Evolutionary conservation across 2,797 vertebrate species (phyloP), one percentile per base, ranked within the genome.

Genomic region (Paratrypauchen microcephalus): DNA sequence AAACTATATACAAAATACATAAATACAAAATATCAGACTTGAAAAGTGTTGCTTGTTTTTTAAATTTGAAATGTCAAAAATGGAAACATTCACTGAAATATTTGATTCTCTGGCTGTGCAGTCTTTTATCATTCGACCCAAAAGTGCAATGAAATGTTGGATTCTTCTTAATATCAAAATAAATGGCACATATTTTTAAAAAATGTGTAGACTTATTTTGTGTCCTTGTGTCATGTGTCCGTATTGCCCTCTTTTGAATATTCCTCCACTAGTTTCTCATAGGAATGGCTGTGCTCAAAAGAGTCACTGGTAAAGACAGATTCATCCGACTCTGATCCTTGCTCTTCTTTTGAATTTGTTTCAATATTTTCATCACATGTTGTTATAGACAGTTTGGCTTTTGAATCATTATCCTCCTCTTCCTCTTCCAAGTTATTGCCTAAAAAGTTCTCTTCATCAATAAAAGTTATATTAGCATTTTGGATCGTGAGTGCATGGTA

Each of bases 211-310:
- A 54, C n/a, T 62, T 11, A 19, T 18, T 58, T 18, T 39, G 1
- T 13, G 18, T 61, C 61, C 13, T 15, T 15, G 19, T 41, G 61
- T 63, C 36, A 63, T 63, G 39, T 83, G 70, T 93, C 92, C 15
- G 89, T 95, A 68, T 94, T 93, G 69, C 92, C 93, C 50, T 96
- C 94, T 80, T 95, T 95, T 8, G 94, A 92, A 67, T 96, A 97
- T 56, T 97, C 95, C 28, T 98, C 96, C 64, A 95, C 93, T 9
- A 99, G 94, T 74, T 95, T 95, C 75, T 98, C 96, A 0, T 98
- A 98, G 58, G 96, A 97, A 87, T 94, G 92, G 5, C 91, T 91
- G 65, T 93, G 89, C 74, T 97, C 95, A 0, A 94, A 93, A 52
- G 93, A 81, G 0, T 96, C 96, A 77, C 90, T 95, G 12, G 94